Base-by-base conservation (phyloP, 1,140 invertebrate genomes). In the Caenorhabditis remanei region DNA sequence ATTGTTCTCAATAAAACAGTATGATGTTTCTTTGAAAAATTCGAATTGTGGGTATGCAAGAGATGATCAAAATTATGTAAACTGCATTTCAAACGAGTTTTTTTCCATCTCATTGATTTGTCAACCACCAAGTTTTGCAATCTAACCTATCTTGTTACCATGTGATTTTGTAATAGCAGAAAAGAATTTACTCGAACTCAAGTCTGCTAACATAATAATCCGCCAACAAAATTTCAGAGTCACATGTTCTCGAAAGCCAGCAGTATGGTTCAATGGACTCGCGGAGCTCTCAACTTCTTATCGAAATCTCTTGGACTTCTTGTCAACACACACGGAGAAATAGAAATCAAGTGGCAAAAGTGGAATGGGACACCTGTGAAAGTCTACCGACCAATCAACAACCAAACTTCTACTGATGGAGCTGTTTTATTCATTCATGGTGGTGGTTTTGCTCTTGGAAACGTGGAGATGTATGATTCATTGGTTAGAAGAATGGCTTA, bases 391-490 rank as follows among this genome's bases (percentile, higher is more conserved):
- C 91, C 91, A 14, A 16, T 85, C 21, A 87, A 87, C 24, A 65
- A 85, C 16, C 43, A 71, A 53, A 83, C 85, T 55, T 89, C 84
- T 13, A 86, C 87, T 21, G 87, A 93, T 53, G 87, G 85, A 21
- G 85, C 82, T 19, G 56, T 92, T 40, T 79, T 92, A n/a, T 92
- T 91, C 67, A 93, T 92, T 50, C 91, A 92, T 87, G 91, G 91
- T 24, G 91, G 91, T 48, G 91, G 91, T 41, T 93, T 88, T 55
- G 87, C 84, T 5, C 55, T 88, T 7, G 87, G 87, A 41, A 88
- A 85, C 53, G 71, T 79, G 4, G 83, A 75, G 8, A 88, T 88
- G 87, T 88, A 88, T 58, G 87, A 88, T 16, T 84, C 83, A 3
- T n/a, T 88, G 21, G 86, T 84, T 5, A 67, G 58, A n/a, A 55